Evolutionary conservation across 2,113 vertebrate species (phyloP).

Genomic region (Puffinus mauretanicus): DNA sequence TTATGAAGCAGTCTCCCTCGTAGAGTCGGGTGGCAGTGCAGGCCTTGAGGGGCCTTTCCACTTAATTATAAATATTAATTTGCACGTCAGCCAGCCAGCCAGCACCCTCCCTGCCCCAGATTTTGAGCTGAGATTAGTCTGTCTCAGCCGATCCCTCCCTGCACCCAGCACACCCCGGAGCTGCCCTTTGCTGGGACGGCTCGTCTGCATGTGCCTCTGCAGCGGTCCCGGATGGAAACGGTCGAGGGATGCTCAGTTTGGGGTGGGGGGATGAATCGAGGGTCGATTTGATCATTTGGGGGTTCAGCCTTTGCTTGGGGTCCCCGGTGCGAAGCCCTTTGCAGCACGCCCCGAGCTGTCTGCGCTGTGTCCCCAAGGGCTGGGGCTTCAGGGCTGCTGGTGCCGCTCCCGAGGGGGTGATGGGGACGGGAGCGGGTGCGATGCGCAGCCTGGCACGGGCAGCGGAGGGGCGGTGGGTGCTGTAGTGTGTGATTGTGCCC

Average conservation of each 20-base stretch:
- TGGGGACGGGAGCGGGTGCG: rapidly evolving
- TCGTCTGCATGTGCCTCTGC: neutral
- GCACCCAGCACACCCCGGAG: neutral
- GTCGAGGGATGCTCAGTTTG: neutral
- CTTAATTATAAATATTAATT: slow-evolving; percentile 63
- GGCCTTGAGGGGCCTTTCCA: slow-evolving; percentile 32
- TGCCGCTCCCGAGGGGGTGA: rapidly evolving
- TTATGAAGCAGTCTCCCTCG: neutral
- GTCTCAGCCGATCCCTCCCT: neutral
- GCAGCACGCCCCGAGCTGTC: rapidly evolving
- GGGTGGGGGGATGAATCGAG: rapidly evolving
- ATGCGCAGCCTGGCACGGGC: neutral
- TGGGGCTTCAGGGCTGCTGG: neutral
- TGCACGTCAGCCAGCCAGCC: neutral
- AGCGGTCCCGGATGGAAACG: neutral
- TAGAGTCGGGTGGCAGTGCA: slow-evolving; percentile 45
- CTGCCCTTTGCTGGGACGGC: neutral
- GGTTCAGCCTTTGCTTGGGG: neutral
- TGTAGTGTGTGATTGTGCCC: neutral
- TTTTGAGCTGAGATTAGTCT: slow-evolving; percentile 18
- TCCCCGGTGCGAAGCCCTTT: neutral
- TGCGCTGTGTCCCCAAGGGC: neutral
- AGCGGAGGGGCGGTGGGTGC: rapidly evolving
- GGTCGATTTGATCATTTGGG: rapidly evolving
- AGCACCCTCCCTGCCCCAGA: slow-evolving; percentile 32